Conservation (phyloP, 2,888 invertebrate species). For the Drosophila meridiana region DNA sequence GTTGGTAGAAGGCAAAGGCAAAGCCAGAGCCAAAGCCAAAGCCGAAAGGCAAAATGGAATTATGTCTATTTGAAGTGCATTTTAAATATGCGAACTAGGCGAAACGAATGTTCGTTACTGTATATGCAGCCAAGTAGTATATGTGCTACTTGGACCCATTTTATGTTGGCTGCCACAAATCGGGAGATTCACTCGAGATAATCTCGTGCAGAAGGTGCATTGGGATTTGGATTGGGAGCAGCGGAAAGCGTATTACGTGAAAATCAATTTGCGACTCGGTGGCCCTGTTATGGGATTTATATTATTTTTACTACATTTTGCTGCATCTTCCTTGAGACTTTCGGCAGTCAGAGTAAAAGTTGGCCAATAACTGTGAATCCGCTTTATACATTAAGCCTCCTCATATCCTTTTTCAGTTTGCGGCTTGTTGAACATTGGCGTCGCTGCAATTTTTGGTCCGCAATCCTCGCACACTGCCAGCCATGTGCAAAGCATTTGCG, state of each 20-base stretch:
- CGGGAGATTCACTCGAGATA: constrained; percentile 51
- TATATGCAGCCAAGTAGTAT: constrained; percentile 23
- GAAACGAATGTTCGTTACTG: constrained; percentile 49
- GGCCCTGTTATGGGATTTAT: constrained; percentile 43
- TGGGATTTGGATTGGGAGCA: constrained; percentile 27
- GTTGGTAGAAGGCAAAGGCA: neutral
- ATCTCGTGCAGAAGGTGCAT: constrained; percentile 39
- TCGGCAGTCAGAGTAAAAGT: constrained; percentile 39
- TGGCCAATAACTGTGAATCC: constrained; percentile 37
- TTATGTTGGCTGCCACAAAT: constrained; percentile 34
- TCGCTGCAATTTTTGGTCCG: constrained; percentile 97
- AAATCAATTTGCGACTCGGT: constrained; percentile 68
- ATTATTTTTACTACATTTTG: constrained; percentile 26
- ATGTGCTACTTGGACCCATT: constrained; percentile 60
- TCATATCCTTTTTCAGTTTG: constrained; percentile 88
- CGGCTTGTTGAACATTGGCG: constrained; percentile 93
- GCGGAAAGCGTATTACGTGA: constrained; percentile 56
- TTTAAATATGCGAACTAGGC: constrained; percentile 72
- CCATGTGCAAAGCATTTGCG: constrained; percentile 98
- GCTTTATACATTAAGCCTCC: constrained; percentile 6
- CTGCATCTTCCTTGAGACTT: constrained; percentile 26
- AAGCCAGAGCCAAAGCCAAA: constrained; percentile 34
- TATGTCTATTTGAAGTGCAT: constrained; percentile 75
- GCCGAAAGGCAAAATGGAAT: constrained; percentile 72
- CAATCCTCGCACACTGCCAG: constrained; percentile 95